Conservation (phyloP, 2,888 invertebrate species). For the Drosophila macrospina region DNA sequence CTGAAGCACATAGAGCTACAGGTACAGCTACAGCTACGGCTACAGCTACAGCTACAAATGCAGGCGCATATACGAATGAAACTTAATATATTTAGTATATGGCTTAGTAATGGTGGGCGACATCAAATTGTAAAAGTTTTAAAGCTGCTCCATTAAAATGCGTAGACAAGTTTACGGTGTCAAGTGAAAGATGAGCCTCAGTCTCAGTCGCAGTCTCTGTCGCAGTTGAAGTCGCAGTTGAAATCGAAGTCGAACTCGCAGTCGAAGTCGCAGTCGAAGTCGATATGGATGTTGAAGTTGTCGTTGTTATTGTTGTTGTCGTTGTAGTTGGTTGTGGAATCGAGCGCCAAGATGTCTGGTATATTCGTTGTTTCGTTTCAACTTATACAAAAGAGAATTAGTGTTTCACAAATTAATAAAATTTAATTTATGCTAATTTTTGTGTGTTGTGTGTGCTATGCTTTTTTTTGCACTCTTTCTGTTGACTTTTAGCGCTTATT, state of each 20-base stretch:
- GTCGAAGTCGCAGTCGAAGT: constrained; percentile 1
- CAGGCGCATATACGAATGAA: constrained; percentile 11
- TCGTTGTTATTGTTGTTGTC: neutral
- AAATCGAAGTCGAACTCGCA: neutral
- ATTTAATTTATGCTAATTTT: constrained; percentile 77
- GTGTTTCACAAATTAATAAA: constrained; percentile 77
- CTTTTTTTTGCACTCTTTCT: constrained; percentile 3
- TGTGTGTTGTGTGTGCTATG: constrained; percentile 34
- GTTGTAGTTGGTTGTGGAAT: constrained; percentile 12
- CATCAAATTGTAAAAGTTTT: constrained; percentile 53
- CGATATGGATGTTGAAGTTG: neutral
- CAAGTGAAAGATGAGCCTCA: constrained; percentile 66
- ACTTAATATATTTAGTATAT: constrained; percentile 24
- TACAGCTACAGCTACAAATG: constrained; percentile 6
- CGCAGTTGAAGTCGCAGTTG: neutral
- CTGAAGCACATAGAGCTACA: constrained; percentile 27
- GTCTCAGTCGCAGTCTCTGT: neutral
- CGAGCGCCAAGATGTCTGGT: constrained; percentile 74
- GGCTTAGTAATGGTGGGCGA: constrained; percentile 56
- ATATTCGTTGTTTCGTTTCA: constrained; percentile 29
- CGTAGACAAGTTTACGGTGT: constrained; percentile 55
- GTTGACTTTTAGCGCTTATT: constrained; percentile 38
- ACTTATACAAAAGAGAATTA: constrained; percentile 67
- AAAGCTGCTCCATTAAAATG: constrained; percentile 49
- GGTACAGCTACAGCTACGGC: constrained; percentile 2